Base-by-base conservation (phyloP, 2,888 invertebrate species). In the Drosophila tanythrix region DNA sequence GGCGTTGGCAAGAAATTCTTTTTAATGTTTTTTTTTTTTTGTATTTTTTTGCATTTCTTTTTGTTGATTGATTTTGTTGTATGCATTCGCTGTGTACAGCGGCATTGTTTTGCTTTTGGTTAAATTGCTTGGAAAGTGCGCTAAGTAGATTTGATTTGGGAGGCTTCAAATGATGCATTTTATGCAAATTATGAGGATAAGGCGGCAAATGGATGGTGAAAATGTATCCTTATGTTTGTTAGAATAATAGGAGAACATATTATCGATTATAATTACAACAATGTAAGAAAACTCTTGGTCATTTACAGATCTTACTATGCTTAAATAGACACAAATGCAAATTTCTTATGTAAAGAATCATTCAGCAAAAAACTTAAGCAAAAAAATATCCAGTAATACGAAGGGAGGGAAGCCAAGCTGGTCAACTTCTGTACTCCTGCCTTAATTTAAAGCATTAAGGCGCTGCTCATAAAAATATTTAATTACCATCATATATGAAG, bases 111-210 rank as follows among this genome's bases (percentile, higher is more conserved):
- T 71, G 64, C 53, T 64, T 62, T 65, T 71, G 65, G 85, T 84
- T 82, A 74, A 84, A 84, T 84, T 84, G 83, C 83, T 84, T 79
- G 83, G 83, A 89, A 84, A 84, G 80, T 89, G 90, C 76, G 79
- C 90, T 88, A 85, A 88, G 88, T 76, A 67, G 65, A 83, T 88
- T 68, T 75, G 79, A 81, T 74, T 70, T 69, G 48, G 51, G 52
- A n/a, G 48, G 25, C 29, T 40, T 33, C 18, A 61, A 43, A 25
- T 21, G 31, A 15, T 33, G 48, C 52, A 50, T 53, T 62, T 48
- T 48, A 40, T 10, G 38, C 25, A 35, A 58, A 33, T 40, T 64
- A 51, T 31, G 5, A 33, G 10, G 8, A 6, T 3, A 3, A 25
- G 7, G 7, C 29, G 13, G 27, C 11, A 15, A 18, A 36, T 25